Conservation (phyloP, 2,888 invertebrate genomes). For the Zelleria hepariella region DNA sequence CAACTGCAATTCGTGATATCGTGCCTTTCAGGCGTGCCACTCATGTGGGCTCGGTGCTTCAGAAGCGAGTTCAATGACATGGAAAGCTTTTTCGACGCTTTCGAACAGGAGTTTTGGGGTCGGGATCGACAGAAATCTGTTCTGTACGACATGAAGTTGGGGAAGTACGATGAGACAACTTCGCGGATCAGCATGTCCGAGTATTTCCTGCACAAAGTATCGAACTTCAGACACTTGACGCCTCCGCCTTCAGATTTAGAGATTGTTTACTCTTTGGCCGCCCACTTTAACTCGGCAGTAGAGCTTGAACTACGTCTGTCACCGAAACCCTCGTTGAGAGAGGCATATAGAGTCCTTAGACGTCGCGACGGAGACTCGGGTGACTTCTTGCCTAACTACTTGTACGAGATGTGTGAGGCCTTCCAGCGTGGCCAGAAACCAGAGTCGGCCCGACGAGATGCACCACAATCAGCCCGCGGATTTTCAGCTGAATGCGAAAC, state of each 20-base stretch:
- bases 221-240: conserved; percentile 54
- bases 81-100: conserved; percentile 47
- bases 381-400: conserved; percentile 61
- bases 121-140: conserved; percentile 57
- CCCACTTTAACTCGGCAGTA: conserved; percentile 60
- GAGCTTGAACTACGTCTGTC: conserved; percentile 60
- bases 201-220: conserved; percentile 62
- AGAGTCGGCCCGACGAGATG: conserved; percentile 47
- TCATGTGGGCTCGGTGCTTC: conserved; percentile 65
- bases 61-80: conserved; percentile 49
- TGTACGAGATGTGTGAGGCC: conserved; percentile 66
- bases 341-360: conserved; percentile 57
- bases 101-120: conserved; percentile 65
- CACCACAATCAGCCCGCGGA: conserved; percentile 23
- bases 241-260: conserved; percentile 64
- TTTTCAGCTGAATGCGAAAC: not conserved
- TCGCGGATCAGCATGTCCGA: conserved; percentile 58
- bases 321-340: conserved; percentile 59
- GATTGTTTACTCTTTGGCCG: conserved; percentile 61
- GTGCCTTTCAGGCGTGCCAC: conserved; percentile 56
- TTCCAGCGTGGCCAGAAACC: conserved; percentile 56
- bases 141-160: conserved; percentile 59
- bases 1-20: conserved; percentile 57
- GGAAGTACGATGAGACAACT: conserved; percentile 51
- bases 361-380: conserved; percentile 57